A percentile compares a stretch with the other conserved stretches of the same genome.
Conservation (phyloP, 2,888 invertebrate genomes). For the Cantharis flavilabris region DNA sequence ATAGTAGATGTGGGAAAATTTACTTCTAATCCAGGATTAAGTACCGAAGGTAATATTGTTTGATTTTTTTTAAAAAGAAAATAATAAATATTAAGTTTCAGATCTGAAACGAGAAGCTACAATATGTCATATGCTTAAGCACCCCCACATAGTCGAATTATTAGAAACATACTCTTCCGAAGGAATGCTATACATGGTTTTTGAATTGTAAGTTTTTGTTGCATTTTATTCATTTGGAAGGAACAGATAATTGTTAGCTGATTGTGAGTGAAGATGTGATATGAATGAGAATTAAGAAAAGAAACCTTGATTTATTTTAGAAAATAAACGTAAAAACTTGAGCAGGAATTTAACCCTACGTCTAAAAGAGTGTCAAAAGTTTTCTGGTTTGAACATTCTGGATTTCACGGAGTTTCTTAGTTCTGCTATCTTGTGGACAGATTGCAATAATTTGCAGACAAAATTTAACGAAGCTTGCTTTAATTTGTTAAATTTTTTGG, state of each 20-base stretch:
- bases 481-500: too few relatives aligned
- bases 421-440: too few relatives aligned
- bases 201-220: constrained; percentile 91
- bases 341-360: too few relatives aligned
- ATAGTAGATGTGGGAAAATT: constrained; percentile 98
- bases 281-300: too few relatives aligned
- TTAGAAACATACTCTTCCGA: constrained; percentile 98
- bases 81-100: constrained; percentile 57
- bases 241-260: not conserved
- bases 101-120: constrained; percentile 98
- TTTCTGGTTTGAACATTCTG: too few relatives aligned
- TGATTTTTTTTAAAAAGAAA: not conserved
- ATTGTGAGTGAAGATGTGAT: too few relatives aligned
- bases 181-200: constrained; percentile 99
- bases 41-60: constrained; percentile 81
- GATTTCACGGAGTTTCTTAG: too few relatives aligned
- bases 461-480: too few relatives aligned
- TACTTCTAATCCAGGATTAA: constrained; percentile 94
- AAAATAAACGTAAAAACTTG: too few relatives aligned
- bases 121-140: constrained; percentile 98
- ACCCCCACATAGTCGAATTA: constrained; percentile 97
- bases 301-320: too few relatives aligned
- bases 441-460: too few relatives aligned
- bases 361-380: too few relatives aligned
- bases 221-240: constrained; percentile 24